A percentile compares a stretch with the other conserved stretches of the same genome.
These are phyloP conservation scores for Geotrypetes seraphini DNA, from an alignment of 2,797 vertebrate species.

Conservation along the genomic window DNA sequence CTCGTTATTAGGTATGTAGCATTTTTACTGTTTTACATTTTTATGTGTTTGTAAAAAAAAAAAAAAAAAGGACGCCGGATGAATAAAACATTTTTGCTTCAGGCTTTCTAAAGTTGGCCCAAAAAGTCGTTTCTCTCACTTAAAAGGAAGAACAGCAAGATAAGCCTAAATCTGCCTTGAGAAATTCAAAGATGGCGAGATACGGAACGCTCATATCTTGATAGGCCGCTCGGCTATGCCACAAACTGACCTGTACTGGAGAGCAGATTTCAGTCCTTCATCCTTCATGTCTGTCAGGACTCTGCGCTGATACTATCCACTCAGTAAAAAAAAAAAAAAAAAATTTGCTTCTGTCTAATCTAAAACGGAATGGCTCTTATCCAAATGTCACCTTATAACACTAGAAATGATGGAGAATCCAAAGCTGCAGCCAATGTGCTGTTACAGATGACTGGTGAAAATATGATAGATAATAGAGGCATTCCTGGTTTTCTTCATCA, in stretches of 20 bases:
- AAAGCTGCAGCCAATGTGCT: neutral
- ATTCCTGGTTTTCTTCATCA: conserved; percentile 25
- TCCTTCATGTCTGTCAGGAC: neutral
- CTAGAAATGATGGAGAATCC: conserved; percentile 4
- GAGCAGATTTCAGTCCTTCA: fast-evolving
- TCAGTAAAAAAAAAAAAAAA: too few relatives aligned
- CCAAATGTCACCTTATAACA: conserved; percentile 8
- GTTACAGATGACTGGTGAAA: conserved; percentile 9
- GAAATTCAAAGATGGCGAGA: neutral
- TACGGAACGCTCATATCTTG: neutral
- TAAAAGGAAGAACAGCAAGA: conserved; percentile 25
- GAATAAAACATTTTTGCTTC: conserved; percentile 56
- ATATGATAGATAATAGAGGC: conserved; percentile 20
- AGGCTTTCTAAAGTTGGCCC: conserved; percentile 44
- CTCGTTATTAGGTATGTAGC: conserved; percentile 58
- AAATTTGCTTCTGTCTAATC: neutral
- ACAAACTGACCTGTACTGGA: neutral
- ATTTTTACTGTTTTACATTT: conserved; percentile 59
- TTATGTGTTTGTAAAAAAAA: conserved; percentile 53
- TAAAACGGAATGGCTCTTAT: neutral
- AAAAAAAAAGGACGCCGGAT: conserved; percentile 37
- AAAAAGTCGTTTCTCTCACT: conserved; percentile 35
- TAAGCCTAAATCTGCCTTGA: conserved; percentile 12
- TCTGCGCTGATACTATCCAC: neutral
- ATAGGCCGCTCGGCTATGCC: neutral